A percentile compares a stretch with the other conserved stretches of the same genome.
Evolutionary conservation across 2,888 invertebrate genomes (phyloP).

Genomic region (Halictus ligatus): DNA sequence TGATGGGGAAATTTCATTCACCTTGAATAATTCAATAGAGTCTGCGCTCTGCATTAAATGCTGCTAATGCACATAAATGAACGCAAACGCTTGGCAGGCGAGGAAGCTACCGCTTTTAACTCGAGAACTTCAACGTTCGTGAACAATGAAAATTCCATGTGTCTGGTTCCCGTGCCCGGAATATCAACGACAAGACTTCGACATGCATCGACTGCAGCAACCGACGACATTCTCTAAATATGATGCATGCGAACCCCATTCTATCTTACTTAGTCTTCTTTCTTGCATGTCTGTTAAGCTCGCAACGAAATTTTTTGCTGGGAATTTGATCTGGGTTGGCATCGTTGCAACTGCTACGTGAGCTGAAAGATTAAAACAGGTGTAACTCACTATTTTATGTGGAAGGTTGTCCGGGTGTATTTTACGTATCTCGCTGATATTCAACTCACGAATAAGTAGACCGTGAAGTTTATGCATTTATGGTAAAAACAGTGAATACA

Average conservation of each 20-base stretch:
- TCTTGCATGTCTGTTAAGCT: not conserved
- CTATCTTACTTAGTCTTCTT: not conserved
- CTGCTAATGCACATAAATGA: constrained; percentile 26
- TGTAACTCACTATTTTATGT: not conserved
- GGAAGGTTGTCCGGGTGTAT: not conserved
- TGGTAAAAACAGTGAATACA: not conserved
- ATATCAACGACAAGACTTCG: constrained; percentile 32
- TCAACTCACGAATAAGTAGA: not conserved
- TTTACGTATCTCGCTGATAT: not conserved
- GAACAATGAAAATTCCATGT: constrained; percentile 46
- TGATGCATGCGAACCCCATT: not conserved
- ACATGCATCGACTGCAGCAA: constrained; percentile 20
- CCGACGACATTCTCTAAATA: constrained; percentile 25
- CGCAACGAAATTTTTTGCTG: not conserved
- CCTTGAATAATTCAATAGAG: constrained; percentile 37
- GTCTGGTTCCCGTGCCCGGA: constrained; percentile 34
- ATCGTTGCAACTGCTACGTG: not conserved
- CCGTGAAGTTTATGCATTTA: not conserved
- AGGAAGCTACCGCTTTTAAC: constrained; percentile 37
- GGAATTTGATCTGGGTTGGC: not conserved
- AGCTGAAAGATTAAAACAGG: not conserved
- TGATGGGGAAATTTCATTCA: constrained; percentile 22
- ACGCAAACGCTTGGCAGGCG: constrained; percentile 10
- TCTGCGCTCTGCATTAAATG: constrained; percentile 32
- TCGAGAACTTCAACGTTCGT: constrained; percentile 27